Percentiles rank a stretch among this genome's conserved stretches.
phyloP scores from a whole-genome alignment of 2,113 vertebrate genomes.

The Physeter macrocephalus region DNA sequence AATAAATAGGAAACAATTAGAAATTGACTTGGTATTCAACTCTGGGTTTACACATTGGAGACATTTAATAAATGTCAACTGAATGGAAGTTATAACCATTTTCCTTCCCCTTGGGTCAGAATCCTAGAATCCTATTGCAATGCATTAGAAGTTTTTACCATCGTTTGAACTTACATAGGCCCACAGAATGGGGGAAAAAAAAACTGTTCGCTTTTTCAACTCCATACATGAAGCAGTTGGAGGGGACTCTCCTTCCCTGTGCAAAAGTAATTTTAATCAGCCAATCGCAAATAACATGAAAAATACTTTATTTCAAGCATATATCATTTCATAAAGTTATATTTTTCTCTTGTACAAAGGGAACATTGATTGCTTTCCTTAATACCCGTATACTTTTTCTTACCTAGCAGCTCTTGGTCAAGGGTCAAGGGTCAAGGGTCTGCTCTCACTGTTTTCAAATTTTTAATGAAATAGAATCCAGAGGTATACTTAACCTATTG shows the following conservation, averaged over 20 bases:
- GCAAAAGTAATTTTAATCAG: background rate
- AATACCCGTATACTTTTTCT: background rate
- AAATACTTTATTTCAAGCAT: background rate
- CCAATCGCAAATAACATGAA: background rate
- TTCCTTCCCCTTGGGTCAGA: background rate
- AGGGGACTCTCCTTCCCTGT: background rate
- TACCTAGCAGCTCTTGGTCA: background rate
- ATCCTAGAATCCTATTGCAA: background rate
- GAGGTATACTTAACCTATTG: background rate
- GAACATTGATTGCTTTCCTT: background rate
- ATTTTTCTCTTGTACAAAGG: constrained; percentile 19
- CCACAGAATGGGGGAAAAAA: background rate
- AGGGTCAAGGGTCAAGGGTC: background rate
- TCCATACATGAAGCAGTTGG: background rate
- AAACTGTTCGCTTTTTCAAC: background rate
- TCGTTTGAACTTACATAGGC: background rate
- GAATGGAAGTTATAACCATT: background rate
- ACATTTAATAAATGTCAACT: background rate
- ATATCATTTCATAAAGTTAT: background rate
- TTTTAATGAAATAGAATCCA: constrained; percentile 12
- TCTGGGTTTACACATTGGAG: background rate
- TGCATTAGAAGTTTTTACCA: background rate
- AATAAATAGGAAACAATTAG: background rate
- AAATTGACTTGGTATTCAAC: background rate
- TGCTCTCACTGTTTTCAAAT: background rate